Conservation (phyloP, 1,140 invertebrate genomes). For the Venustaconcha ellipsiformis region DNA sequence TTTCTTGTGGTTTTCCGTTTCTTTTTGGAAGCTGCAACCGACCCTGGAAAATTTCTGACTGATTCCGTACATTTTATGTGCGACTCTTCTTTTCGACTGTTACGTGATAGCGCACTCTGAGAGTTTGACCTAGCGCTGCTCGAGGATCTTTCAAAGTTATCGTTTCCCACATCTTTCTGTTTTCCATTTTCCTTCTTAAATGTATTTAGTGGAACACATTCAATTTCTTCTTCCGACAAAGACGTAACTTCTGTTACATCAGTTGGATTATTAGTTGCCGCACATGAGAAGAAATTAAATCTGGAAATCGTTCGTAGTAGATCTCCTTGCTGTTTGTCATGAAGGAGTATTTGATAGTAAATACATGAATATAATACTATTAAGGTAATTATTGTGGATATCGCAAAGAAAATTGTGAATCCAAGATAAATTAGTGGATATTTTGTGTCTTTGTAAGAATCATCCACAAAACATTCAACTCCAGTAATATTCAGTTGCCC, state of each 20-base stretch:
- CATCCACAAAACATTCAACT: constrained; percentile 18
- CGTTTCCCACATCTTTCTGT: neutral
- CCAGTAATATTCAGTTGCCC: constrained; percentile 13
- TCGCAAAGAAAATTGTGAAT: constrained; percentile 6
- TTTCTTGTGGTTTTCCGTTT: constrained; percentile 19
- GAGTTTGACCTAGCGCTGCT: neutral
- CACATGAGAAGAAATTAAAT: neutral
- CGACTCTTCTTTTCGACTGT: neutral
- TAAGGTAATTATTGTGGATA: constrained; percentile 17
- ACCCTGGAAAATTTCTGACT: neutral
- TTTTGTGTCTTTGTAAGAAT: constrained; percentile 16
- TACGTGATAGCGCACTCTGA: neutral
- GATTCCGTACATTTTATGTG: neutral
- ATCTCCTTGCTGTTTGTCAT: constrained; percentile 1
- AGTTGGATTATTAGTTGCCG: neutral
- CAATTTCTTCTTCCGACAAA: neutral
- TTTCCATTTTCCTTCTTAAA: neutral
- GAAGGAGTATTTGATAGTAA: constrained; percentile 12
- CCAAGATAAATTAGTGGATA: constrained; percentile 20
- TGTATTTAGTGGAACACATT: constrained; percentile 1
- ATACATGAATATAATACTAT: constrained; percentile 20
- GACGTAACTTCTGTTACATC: neutral
- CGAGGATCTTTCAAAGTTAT: neutral
- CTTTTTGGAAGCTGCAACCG: neutral
- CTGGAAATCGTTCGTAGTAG: neutral